phyloP scores from a whole-genome alignment of 2,113 vertebrate species.

The Cryptomyrus ogoouensis region DNA sequence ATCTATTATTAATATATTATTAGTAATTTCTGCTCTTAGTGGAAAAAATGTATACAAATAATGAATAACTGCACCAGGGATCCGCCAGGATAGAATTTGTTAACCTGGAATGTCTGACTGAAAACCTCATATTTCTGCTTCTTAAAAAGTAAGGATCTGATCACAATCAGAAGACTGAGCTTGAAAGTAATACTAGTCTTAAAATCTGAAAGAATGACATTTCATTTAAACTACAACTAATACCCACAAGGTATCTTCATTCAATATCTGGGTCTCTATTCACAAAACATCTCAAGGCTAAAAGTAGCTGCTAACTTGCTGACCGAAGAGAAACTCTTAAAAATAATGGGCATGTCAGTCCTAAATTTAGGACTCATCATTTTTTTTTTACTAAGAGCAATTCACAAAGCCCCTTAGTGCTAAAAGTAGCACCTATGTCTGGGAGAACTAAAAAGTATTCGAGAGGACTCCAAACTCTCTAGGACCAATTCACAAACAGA shows the following conservation, averaged over 20 bases:
- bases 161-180: not conserved
- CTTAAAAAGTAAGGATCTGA: not conserved
- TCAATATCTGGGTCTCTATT: not conserved
- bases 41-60: no score
- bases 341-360: not conserved
- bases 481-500: not conserved
- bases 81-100: not conserved
- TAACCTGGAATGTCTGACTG: no score
- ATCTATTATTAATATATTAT: no score
- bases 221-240: not conserved
- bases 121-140: no score
- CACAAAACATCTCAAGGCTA: not conserved
- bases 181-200: not conserved
- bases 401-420: constrained; percentile 9
- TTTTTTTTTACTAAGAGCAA: not conserved
- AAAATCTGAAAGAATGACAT: not conserved
- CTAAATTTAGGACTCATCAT: not conserved
- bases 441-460: not conserved
- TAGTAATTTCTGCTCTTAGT: no score
- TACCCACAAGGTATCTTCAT: not conserved
- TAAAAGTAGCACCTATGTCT: constrained; percentile 5
- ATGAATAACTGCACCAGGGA: no score
- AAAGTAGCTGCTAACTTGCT: not conserved
- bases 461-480: not conserved
- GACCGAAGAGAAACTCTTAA: not conserved